Conservation (phyloP, 2,888 invertebrate genomes). For the Piscicola geometra region DNA sequence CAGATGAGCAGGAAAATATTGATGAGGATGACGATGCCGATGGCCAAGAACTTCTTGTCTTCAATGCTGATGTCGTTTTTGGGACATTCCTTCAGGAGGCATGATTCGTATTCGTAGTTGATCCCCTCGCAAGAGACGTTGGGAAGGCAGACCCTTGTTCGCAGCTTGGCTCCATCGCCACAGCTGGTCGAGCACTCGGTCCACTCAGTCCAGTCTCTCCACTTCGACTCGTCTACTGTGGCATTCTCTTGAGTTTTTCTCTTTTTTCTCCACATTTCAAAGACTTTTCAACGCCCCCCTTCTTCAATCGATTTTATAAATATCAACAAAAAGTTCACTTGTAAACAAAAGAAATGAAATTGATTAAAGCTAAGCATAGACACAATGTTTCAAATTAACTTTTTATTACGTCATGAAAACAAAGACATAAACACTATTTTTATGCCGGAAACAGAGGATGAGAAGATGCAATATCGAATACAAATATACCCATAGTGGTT, state of each 20-base stretch:
- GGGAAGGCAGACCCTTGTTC: slow-evolving; percentile 16
- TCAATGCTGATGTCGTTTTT: not conserved
- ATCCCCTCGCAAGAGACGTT: slow-evolving; percentile 5
- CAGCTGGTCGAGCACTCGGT: slow-evolving; percentile 20
- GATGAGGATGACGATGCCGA: slow-evolving; percentile 25
- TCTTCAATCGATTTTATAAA: no score
- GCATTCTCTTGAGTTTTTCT: not conserved
- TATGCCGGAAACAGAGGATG: no score
- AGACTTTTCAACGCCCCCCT: no score
- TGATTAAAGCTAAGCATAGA: no score
- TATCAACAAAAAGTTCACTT: no score
- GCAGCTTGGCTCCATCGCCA: slow-evolving; percentile 21
- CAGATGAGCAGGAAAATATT: slow-evolving; percentile 29
- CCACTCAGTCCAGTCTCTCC: slow-evolving; percentile 24
- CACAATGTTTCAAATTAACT: no score
- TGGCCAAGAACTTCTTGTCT: slow-evolving; percentile 29
- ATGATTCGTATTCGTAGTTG: slow-evolving; percentile 19
- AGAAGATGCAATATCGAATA: not conserved
- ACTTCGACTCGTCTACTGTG: not conserved
- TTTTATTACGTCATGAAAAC: no score
- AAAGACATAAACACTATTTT: no score
- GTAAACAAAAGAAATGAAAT: no score
- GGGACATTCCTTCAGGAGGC: not conserved
- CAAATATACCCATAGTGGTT: not conserved
- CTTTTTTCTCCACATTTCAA: not conserved